Base-by-base conservation (phyloP, 1,140 invertebrate genomes). In the Anastrepha ludens region DNA sequence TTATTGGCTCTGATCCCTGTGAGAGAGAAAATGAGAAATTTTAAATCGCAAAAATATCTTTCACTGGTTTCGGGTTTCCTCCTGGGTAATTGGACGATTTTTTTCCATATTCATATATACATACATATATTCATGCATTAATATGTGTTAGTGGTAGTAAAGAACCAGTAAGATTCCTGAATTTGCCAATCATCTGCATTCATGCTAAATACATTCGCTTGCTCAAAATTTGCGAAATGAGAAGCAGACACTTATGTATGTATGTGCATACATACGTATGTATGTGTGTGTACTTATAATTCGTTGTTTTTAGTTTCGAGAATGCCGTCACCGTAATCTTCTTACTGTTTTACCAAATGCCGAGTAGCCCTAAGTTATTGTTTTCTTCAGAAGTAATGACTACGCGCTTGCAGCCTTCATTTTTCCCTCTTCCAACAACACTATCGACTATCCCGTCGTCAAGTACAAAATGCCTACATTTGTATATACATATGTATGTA, bases 361-460 rank as follows among this genome's bases (percentile, higher is more conserved):
- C 8, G 15, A 13, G 15, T 8, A 47, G 70, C 7, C 11, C 11
- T 15, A 4, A 50, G 44, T 47, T 74, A 74, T 74, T 74, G 70
- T 74, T 74, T 74, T 74, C 70, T 44, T 74, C 41, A 74, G 41
- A 74, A 74, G 44, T 74, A 74, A 74, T 74, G 47, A 74, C 17
- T 47, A 74, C 41, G 41, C 47, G 13, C 47, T 74, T 74, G 70
- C 70, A 74, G 70, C 70, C 47, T 74, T 74, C 41, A n/a, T 47
- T 74, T 74, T 29, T 47, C 29, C 13, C 8, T 17, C 70, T n/a
- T 44, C 44, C 70, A 74, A 44, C 65, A 70, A 17, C 20, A 8
- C 62, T 20, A 39, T 39, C 64, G 17, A 62, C 60, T 62, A 62
- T 62, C 60, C 67, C 41, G 15, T 74, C 67, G 39, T 74, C 15